Evolutionary conservation across 2,888 invertebrate species (phyloP).

Genomic region (Drosophila limbata): DNA sequence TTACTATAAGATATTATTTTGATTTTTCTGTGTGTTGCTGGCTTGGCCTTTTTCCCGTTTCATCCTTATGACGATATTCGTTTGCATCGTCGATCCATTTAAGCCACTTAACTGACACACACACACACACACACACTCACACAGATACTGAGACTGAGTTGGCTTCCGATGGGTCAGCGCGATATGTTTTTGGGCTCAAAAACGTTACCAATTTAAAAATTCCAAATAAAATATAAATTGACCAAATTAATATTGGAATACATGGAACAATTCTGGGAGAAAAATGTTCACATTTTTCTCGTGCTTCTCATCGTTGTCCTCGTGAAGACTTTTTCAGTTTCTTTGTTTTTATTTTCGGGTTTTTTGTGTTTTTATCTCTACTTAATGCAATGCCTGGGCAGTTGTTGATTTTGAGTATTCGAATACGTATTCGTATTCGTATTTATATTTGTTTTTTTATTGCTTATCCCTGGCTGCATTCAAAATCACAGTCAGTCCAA

Average conservation of each 20-base stretch:
- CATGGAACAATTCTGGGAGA: constrained; percentile 85
- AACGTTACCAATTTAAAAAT: constrained; percentile 85
- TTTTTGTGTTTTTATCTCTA: constrained; percentile 15
- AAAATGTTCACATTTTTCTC: constrained; percentile 81
- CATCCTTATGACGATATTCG: constrained; percentile 67
- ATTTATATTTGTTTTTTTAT: constrained; percentile 3
- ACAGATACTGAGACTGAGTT: constrained; percentile 33
- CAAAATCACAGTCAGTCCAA: constrained; percentile 52
- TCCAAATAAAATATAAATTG: constrained; percentile 86
- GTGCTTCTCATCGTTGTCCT: constrained; percentile 39
- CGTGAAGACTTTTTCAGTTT: constrained; percentile 13
- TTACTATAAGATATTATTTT: too few species aligned
- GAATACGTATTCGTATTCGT: background rate
- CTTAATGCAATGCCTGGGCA: constrained; percentile 39
- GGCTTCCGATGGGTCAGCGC: constrained; percentile 66
- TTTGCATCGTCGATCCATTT: constrained; percentile 61
- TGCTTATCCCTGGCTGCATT: constrained; percentile 53
- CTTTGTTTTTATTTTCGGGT: constrained; percentile 2
- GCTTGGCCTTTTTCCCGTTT: constrained; percentile 9
- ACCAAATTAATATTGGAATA: constrained; percentile 85
- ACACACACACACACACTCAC: constrained; percentile 27
- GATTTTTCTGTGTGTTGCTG: constrained; percentile 28
- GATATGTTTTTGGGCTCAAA: constrained; percentile 70
- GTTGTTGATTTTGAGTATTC: constrained; percentile 18
- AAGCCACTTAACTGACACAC: constrained; percentile 74